These are phyloP conservation scores for Helicoverpa armigera DNA, from an alignment of 1,140 invertebrate species.

Conservation along the genomic window DNA sequence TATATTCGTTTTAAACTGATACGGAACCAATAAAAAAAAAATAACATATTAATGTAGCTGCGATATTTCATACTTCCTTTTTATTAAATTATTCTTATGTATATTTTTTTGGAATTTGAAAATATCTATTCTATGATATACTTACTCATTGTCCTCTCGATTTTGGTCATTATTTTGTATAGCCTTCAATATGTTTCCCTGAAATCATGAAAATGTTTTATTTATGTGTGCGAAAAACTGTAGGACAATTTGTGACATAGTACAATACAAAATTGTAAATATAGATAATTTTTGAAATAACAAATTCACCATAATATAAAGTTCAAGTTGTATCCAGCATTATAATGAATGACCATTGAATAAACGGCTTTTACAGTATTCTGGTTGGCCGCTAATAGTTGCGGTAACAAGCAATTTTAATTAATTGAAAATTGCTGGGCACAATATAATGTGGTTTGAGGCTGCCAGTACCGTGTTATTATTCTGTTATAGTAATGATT, in stretches of 20 bases:
- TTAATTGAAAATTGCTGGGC: not conserved
- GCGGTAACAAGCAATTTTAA: not conserved
- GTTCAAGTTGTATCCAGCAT: too few species aligned
- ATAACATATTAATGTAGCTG: too few species aligned
- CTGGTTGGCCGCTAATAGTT: not conserved
- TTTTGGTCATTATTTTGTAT: not conserved
- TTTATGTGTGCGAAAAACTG: too few species aligned
- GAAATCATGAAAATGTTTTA: not conserved
- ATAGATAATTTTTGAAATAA: too few species aligned
- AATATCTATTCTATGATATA: not conserved
- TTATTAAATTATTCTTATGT: too few species aligned
- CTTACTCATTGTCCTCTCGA: not conserved
- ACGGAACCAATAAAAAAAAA: too few species aligned
- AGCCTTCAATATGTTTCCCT: not conserved
- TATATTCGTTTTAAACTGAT: too few species aligned
- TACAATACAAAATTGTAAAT: too few species aligned
- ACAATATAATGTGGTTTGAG: not conserved
- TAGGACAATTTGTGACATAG: too few species aligned
- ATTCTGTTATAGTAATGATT: not conserved
- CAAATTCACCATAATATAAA: not conserved
- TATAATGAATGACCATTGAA: too few species aligned
- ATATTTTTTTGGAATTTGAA: not conserved
- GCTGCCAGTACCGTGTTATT: not conserved
- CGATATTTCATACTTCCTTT: too few species aligned
- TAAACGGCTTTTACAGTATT: not conserved